These are phyloP conservation scores for Philopedon plagiatum DNA, from an alignment of 2,888 invertebrate genomes.

Conservation along the genomic window DNA sequence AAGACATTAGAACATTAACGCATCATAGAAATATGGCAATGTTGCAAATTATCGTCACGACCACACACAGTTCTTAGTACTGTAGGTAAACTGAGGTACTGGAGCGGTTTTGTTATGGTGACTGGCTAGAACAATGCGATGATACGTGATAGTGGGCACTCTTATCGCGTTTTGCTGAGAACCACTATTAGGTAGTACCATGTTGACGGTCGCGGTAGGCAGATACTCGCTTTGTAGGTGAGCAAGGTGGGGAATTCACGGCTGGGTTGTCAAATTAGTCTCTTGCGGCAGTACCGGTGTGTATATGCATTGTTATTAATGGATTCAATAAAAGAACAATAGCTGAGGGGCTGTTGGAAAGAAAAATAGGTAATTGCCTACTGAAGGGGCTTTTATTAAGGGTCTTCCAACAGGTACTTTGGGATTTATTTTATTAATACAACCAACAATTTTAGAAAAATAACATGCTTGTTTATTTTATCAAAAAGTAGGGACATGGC, in stretches of 20 bases:
- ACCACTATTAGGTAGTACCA: neutral
- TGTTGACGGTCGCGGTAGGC: conserved; percentile 9
- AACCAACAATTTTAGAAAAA: no score
- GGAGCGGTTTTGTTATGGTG: neutral
- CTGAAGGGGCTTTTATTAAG: no score
- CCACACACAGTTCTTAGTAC: neutral
- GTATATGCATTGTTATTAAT: no score
- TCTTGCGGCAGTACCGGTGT: no score
- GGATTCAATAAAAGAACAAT: no score
- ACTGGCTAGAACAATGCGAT: neutral
- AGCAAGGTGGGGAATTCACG: conserved; percentile 5
- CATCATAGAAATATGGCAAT: neutral
- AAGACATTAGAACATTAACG: no score
- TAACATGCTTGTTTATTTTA: no score
- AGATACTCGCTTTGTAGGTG: neutral
- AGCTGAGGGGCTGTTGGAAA: no score
- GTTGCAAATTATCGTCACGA: neutral
- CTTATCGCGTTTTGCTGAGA: neutral
- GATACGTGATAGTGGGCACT: neutral
- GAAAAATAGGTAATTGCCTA: no score
- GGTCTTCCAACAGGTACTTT: no score
- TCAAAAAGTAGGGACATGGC: no score
- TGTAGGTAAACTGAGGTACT: neutral
- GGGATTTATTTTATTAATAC: no score
- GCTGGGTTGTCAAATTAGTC: conserved; percentile 1